Evolutionary conservation across 1,140 invertebrate genomes (phyloP).

Genomic region (Solenopsis fugax): DNA sequence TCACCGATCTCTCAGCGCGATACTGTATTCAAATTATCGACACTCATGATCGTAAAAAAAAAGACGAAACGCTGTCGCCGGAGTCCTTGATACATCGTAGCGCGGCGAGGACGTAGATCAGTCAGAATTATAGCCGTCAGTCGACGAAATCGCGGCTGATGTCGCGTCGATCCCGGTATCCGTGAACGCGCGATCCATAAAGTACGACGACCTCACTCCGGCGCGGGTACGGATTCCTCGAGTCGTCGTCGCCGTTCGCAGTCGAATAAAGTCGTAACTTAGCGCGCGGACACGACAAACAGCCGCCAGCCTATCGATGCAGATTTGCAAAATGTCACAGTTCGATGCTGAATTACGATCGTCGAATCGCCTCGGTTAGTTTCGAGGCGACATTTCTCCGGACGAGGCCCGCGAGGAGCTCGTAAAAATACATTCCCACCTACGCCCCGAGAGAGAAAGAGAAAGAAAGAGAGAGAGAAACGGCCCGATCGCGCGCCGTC

Average conservation of each 20-base stretch:
- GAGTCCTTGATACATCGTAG: conserved; percentile 16
- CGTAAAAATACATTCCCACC: conserved; percentile 65
- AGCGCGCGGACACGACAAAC: conserved; percentile 63
- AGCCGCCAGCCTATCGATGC: conserved; percentile 63
- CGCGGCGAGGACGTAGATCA: conserved; percentile 58
- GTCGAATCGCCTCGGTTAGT: conserved; percentile 62
- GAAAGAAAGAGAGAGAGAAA: conserved; percentile 26
- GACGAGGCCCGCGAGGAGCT: conserved; percentile 52
- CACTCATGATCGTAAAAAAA: conserved; percentile 48
- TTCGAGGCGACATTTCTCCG: conserved; percentile 61
- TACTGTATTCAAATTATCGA: conserved; percentile 49
- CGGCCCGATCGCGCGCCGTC: conserved; percentile 51
- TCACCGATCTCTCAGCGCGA: conserved; percentile 17
- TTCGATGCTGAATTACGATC: conserved; percentile 65
- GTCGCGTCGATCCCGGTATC: conserved; percentile 57
- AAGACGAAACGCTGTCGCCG: conserved; percentile 17
- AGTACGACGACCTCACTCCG: conserved; percentile 52
- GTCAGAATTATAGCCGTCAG: conserved; percentile 66
- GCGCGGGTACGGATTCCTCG: conserved; percentile 39
- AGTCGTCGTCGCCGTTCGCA: conserved; percentile 44
- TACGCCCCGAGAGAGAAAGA: conserved; percentile 38
- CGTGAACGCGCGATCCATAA: conserved; percentile 61
- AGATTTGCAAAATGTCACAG: conserved; percentile 66
- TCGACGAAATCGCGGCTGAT: conserved; percentile 47
- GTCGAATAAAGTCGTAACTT: conserved; percentile 68